Conservation (phyloP, 2,113 vertebrate genomes). For the Silurus glanis region DNA sequence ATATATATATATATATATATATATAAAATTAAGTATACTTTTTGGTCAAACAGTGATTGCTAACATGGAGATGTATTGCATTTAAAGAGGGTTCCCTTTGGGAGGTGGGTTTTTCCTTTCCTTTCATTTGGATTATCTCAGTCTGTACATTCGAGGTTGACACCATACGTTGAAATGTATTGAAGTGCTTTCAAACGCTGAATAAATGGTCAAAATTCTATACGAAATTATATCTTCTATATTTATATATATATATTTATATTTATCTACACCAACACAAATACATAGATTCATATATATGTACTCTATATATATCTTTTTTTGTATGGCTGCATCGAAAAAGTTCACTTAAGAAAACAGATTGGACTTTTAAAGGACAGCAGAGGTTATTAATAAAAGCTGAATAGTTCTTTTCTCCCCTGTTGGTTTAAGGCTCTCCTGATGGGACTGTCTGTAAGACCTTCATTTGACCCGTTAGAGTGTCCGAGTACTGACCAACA, state of each 20-base stretch:
- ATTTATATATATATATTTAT: slow-evolving; percentile 73
- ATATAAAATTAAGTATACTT: slow-evolving; percentile 50
- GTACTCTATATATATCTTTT: slow-evolving; percentile 67
- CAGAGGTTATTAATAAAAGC: slow-evolving; percentile 68
- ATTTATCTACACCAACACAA: slow-evolving; percentile 79
- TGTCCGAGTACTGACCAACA: slow-evolving; percentile 44
- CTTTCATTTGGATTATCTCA: slow-evolving; percentile 66
- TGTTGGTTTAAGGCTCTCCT: slow-evolving; percentile 76
- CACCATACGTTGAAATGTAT: slow-evolving; percentile 68
- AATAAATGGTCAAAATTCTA: slow-evolving; percentile 79
- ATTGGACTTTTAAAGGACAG: slow-evolving; percentile 74
- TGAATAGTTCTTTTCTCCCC: slow-evolving; percentile 60
- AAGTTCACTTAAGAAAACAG: slow-evolving; percentile 76
- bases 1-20: too few species aligned
- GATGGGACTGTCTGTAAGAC: slow-evolving; percentile 50
- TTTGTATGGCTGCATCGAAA: slow-evolving; percentile 82
- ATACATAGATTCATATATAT: slow-evolving; percentile 73
- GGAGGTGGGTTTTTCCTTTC: slow-evolving; percentile 56
- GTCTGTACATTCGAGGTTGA: slow-evolving; percentile 58
- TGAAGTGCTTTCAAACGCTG: slow-evolving; percentile 72
- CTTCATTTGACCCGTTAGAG: slow-evolving; percentile 48
- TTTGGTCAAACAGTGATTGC: slow-evolving; percentile 71
- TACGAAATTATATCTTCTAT: slow-evolving; percentile 84
- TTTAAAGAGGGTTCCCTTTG: slow-evolving; percentile 72
- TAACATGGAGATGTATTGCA: slow-evolving; percentile 73